These are phyloP conservation scores for Drosophila imparisetae DNA, from an alignment of 2,888 invertebrate species.

Conservation along the genomic window DNA sequence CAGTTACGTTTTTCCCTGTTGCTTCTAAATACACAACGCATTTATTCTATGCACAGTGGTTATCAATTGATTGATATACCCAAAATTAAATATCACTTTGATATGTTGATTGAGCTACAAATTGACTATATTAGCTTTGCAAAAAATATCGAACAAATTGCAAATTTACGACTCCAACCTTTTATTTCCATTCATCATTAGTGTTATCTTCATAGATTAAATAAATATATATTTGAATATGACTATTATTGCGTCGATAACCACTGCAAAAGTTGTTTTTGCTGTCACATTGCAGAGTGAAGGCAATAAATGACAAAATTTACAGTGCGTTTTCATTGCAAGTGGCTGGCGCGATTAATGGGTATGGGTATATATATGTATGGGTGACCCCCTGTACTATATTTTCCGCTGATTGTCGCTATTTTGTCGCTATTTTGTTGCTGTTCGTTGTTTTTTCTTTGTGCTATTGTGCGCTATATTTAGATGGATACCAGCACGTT, in stretches of 20 bases:
- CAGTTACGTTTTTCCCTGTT: constrained; percentile 24
- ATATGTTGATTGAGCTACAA: not conserved
- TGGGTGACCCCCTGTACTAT: constrained; percentile 51
- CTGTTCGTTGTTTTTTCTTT: constrained; percentile 19
- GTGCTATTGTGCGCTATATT: constrained; percentile 46
- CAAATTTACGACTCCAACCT: not conserved
- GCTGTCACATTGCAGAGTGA: constrained; percentile 50
- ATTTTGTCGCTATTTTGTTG: constrained; percentile 38
- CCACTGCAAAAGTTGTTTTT: constrained; percentile 23
- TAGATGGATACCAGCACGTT: constrained; percentile 55
- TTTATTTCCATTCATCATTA: not conserved
- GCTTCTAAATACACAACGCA: constrained; percentile 33
- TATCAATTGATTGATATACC: not conserved
- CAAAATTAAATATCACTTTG: not conserved
- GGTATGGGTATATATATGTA: not conserved
- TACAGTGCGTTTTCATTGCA: constrained; percentile 32
- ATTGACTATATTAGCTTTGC: not conserved
- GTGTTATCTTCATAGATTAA: constrained; percentile 3
- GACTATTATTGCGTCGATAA: not conserved
- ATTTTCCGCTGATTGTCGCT: constrained; percentile 54
- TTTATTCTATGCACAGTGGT: constrained; percentile 45
- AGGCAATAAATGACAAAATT: constrained; percentile 51
- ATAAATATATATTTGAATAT: constrained; percentile 1
- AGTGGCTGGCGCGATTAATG: not conserved
- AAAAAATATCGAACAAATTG: not conserved